A percentile compares a stretch with the other conserved stretches of the same genome.
Conservation (phyloP, 92 coral and sea anemone species). For the Palythoa caribaeorum region DNA sequence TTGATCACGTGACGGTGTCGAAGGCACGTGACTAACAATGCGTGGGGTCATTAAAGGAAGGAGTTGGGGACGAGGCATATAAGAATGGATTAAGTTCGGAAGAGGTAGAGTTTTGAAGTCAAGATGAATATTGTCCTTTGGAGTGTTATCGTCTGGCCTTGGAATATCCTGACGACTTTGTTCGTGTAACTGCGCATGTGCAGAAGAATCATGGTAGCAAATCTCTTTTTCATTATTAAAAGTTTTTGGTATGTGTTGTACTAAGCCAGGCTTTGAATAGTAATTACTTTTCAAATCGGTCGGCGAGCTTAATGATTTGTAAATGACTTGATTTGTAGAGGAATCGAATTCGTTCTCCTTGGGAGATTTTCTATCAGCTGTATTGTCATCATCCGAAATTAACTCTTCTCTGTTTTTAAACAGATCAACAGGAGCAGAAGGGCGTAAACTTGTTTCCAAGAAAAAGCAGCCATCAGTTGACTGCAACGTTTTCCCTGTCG, state of each 20-base stretch:
- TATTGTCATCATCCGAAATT: not conserved
- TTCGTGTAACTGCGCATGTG: not conserved
- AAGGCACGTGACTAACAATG: conserved; percentile 50
- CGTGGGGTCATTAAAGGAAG: conserved; percentile 63
- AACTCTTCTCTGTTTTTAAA: not conserved
- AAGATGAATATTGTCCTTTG: conserved; percentile 41
- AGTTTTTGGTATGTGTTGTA: not conserved
- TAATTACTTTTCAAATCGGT: not conserved
- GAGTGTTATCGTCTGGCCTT: conserved; percentile 12
- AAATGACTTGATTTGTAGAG: not conserved
- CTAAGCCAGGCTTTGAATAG: not conserved
- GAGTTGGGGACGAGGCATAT: conserved; percentile 57
- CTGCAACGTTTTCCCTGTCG: not conserved
- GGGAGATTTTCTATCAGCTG: not conserved
- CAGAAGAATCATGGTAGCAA: not conserved
- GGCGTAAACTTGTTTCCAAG: not conserved
- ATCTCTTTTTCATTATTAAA: not conserved
- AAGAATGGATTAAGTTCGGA: conserved; percentile 59
- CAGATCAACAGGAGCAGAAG: not conserved
- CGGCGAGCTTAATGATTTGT: not conserved
- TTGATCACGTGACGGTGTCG: conserved; percentile 62
- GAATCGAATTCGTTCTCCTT: not conserved
- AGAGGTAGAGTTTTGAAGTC: conserved; percentile 56
- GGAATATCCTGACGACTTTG: conserved; percentile 29
- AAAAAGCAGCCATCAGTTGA: not conserved